Evolutionary conservation across 2,113 vertebrate species (phyloP), one percentile per base, ranked within the genome.

Genomic region (Arothron firmamentum): DNA sequence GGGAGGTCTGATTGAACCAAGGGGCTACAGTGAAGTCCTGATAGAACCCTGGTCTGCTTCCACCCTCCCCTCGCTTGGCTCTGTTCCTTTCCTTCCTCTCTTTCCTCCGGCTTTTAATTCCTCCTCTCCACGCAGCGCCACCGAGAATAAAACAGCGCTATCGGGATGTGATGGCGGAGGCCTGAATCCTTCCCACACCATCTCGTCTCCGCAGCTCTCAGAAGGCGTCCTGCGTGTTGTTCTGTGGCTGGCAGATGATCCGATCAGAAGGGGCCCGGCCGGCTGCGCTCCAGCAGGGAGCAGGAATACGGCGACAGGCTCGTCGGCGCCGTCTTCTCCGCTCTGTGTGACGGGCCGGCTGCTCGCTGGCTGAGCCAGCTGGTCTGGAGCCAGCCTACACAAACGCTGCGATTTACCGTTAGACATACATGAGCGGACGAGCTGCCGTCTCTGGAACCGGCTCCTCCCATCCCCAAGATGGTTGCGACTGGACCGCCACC

Each of bases 161-260:
- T 77, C 65, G 69, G 58, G 76, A 87, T 70, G 85, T 83, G 80
- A 82, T 81, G 75, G 87, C 80, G 85, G 80, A 85, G 78, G 67
- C 83, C 79, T 83, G 78, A 85, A 78, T 84, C 79, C 83, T 89
- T 90, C 85, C 80, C 66, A 72, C 68, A 78, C 88, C 84, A 91
- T 90, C 88, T 86, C 58, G 82, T 87, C 85, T 87, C 79, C 66
- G 31, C 81, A 75, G 87, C 71, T 85, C 80, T 50, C 62, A 67
- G 64, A 67, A 81, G 63, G 81, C 72, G 71, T 74, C 76, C 76
- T 73, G 81, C 82, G 85, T 87, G 80, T 83, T 86, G 88, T 85
- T 75, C 75, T 87, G 88, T 77, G 77, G 70, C 67, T 82, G 59
- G 70, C 65, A 74, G 79, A 69, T 89, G 88, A 91, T 92, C 87